Evolutionary conservation across 2,888 invertebrate genomes (phyloP), one percentile per base, ranked within the genome.

Genomic region (Caenorhabditis sulstoni): DNA sequence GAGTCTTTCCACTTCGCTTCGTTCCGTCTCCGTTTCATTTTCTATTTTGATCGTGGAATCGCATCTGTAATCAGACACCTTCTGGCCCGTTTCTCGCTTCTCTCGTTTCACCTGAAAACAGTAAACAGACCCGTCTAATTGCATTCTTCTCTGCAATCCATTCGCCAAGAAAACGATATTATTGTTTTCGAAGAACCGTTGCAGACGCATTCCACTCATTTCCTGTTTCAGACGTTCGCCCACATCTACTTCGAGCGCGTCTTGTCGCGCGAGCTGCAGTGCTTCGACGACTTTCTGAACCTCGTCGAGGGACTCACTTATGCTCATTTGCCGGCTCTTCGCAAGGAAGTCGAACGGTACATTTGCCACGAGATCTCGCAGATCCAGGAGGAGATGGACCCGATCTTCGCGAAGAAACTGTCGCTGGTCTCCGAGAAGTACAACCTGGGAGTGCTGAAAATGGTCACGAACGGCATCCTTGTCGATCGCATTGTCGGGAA

Each of bases 171-270:
- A 52, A 52, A 29, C 29, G 52, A 52, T 52, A 29, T 45, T 44
- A 22, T 59, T 41, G 41, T n/a, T 59, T 44, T 59, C 20, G 3
- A n/a, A n/a, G n/a, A n/a, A n/a, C n/a, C 29, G 2, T 3, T 29
- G 29, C 29, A 22, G 8, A 37, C 37, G n/a, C 35, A 55, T 59
- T 23, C 44, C 5, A 22, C 49, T 22, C 7, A 16, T 58, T 37
- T 44, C 20, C n/a, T 18, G 14, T 84, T 87, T 66, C 74, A 87
- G 87, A 81, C 85, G 9, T 87, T 88, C 65, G 87, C 88, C 12
- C 87, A 87, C 78, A 80, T 85, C 59, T 89, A 89, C 76, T 89
- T 89, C 81, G 82, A 83, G 22, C 61, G 80, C n/a, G 84, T 89
- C 5, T 71, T 89, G 11, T 75, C 84, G 14, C 70, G 81, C 16